Evolutionary conservation across 1,140 invertebrate genomes (phyloP).

Genomic region (Gonatopus flavifemur): DNA sequence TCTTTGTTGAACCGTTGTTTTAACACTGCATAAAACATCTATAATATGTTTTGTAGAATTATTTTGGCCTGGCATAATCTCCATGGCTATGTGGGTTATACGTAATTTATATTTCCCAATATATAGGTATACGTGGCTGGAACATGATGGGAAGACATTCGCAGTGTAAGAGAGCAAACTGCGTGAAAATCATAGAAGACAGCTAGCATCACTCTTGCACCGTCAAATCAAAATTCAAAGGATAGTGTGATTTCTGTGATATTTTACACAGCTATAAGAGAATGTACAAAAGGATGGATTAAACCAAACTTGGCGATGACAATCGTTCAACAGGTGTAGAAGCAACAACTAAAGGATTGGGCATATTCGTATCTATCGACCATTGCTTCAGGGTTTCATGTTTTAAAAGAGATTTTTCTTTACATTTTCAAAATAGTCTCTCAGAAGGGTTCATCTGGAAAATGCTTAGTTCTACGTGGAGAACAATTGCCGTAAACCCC

Average conservation of each 20-base stretch:
- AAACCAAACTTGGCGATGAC: constrained; percentile 59
- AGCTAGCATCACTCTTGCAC: constrained; percentile 72
- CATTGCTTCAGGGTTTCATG: constrained; percentile 67
- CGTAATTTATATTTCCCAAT: background rate
- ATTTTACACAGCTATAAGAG: constrained; percentile 76
- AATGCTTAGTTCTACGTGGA: constrained; percentile 65
- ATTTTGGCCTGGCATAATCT: too few relatives aligned
- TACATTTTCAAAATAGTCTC: constrained; percentile 64
- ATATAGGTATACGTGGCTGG: constrained; percentile 76
- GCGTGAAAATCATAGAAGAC: constrained; percentile 86
- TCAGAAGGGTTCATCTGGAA: constrained; percentile 58
- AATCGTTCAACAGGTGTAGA: constrained; percentile 67
- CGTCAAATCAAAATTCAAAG: constrained; percentile 42
- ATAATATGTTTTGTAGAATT: too few relatives aligned
- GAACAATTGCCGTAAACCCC: constrained; percentile 58
- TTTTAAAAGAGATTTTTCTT: constrained; percentile 77
- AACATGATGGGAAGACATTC: constrained; percentile 91
- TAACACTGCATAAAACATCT: too few relatives aligned
- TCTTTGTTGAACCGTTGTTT: too few relatives aligned
- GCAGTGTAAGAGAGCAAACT: constrained; percentile 85
- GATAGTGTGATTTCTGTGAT: constrained; percentile 67
- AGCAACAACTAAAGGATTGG: constrained; percentile 75
- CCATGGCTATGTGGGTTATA: too few relatives aligned
- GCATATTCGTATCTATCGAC: constrained; percentile 76
- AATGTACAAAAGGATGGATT: constrained; percentile 65